Evolutionary conservation across 2,888 invertebrate species (phyloP), one percentile per base, ranked within the genome.

Genomic region (Microctonus hyperodae): DNA sequence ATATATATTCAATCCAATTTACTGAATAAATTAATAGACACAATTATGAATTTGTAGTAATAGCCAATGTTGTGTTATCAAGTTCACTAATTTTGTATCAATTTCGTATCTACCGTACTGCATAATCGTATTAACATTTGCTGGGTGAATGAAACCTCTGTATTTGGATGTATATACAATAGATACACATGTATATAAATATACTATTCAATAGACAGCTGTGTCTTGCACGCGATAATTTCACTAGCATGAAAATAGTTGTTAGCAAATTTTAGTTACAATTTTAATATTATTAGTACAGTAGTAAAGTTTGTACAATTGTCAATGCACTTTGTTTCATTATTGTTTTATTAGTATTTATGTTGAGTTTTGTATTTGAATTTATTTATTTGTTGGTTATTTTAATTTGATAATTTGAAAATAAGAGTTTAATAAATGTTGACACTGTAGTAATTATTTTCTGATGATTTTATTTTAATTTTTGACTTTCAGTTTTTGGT

Each of bases 241-340:
- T 53, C 53, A 50, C 63, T n/a, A n/a, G 60, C 66, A 10, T 56
- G 61, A 64, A 70, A 13, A 37, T 62, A 69, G 55, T 70, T 60
- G 65, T 67, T 67, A 63, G 51, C 35, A 66, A 73, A 71, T 61
- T 70, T 71, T 67, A 20, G 60, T 66, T 68, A n/a, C n/a, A 50
- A 25, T 60, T 33, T 59, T 37, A 7, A 16, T 20, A 20, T 16
- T 10, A 10, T 48, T 16, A 31, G 23, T 9, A 65, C 64, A 65
- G 67, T 55, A 40, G 65, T 50, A 58, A 72, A 69, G 48, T 68
- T 67, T 61, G 23, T 55, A 20, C 62, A 67, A 69, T 69, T 44
- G 67, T 60, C 58, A 37, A 35, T 58, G 31, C 37, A 61, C 57
- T 59, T 51, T 61, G 51, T 50, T 28, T 60, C 7, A 16, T 44